Percentiles rank a stretch among this genome's conserved stretches.
phyloP scores from a whole-genome alignment of 2,888 invertebrate genomes.

The Hyalella azteca region DNA sequence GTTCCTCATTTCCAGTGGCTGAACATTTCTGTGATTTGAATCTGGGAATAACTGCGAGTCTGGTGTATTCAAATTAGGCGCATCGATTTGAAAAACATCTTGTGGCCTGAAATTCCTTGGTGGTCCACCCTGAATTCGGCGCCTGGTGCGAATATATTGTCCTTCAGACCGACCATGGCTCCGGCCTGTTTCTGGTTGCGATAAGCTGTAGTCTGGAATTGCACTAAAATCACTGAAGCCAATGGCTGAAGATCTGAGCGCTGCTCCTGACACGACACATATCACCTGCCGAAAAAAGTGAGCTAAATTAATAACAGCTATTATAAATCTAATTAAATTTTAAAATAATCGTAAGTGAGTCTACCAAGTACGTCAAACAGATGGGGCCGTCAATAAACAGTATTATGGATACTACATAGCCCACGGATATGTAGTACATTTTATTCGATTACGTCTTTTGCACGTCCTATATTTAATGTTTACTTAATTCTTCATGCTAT shows the following conservation, averaged over 20 bases:
- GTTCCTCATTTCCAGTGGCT: not conserved
- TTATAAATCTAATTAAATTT: too few species aligned
- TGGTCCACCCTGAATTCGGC: constrained; percentile 21
- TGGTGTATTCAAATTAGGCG: not conserved
- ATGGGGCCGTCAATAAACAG: too few species aligned
- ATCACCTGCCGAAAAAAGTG: not conserved
- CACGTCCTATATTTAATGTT: too few species aligned
- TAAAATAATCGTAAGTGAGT: too few species aligned
- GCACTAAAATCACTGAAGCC: not conserved
- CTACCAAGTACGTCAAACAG: too few species aligned
- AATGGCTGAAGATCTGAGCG: not conserved
- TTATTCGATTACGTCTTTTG: too few species aligned
- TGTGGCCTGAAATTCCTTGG: not conserved
- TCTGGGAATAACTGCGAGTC: not conserved
- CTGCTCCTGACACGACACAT: not conserved
- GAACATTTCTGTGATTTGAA: not conserved
- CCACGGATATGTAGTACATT: too few species aligned
- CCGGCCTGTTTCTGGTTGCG: not conserved
- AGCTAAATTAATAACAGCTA: too few species aligned
- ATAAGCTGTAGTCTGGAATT: not conserved
- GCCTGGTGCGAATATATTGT: not conserved
- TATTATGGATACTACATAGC: too few species aligned
- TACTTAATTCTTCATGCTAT: too few species aligned
- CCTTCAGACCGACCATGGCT: not conserved
- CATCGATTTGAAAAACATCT: not conserved